These are phyloP conservation scores for Lochmaea crataegi DNA, from an alignment of 2,888 invertebrate species.

Conservation along the genomic window DNA sequence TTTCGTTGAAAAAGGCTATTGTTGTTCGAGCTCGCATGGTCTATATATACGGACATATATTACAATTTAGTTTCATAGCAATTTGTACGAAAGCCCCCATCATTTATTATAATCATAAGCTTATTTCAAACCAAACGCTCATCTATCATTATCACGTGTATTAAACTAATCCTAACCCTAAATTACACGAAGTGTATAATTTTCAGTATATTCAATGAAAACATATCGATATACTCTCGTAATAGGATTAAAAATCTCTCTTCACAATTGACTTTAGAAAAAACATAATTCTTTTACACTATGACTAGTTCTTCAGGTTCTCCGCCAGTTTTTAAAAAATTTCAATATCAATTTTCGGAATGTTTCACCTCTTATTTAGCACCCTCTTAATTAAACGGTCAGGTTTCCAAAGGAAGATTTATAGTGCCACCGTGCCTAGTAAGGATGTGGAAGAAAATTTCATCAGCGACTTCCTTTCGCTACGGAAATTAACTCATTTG, in stretches of 20 bases:
- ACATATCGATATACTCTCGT: too few relatives aligned
- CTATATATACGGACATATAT: constrained; percentile 6
- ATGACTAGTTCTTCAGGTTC: too few relatives aligned
- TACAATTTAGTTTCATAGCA: constrained; percentile 15
- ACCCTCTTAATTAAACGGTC: constrained; percentile 25
- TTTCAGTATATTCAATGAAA: neutral
- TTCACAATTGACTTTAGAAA: too few relatives aligned
- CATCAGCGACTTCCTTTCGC: constrained; percentile 31
- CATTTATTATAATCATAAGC: constrained; percentile 15
- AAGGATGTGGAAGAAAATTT: constrained; percentile 22
- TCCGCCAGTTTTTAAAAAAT: neutral
- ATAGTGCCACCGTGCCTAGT: constrained; percentile 3
- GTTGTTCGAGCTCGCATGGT: neutral
- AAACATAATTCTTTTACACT: too few relatives aligned
- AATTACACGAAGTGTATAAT: too few relatives aligned
- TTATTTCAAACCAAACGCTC: neutral
- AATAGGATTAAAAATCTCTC: too few relatives aligned
- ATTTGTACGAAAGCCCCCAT: too few relatives aligned
- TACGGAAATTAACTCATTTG: constrained; percentile 49
- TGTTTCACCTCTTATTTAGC: neutral
- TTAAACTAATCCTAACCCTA: neutral
- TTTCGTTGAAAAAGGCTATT: neutral
- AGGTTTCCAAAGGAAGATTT: constrained; percentile 25
- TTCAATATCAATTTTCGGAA: neutral
- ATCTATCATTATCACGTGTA: constrained; percentile 1